Base-by-base conservation (phyloP, 2,797 vertebrate genomes). In the Erethizon dorsatum region DNA sequence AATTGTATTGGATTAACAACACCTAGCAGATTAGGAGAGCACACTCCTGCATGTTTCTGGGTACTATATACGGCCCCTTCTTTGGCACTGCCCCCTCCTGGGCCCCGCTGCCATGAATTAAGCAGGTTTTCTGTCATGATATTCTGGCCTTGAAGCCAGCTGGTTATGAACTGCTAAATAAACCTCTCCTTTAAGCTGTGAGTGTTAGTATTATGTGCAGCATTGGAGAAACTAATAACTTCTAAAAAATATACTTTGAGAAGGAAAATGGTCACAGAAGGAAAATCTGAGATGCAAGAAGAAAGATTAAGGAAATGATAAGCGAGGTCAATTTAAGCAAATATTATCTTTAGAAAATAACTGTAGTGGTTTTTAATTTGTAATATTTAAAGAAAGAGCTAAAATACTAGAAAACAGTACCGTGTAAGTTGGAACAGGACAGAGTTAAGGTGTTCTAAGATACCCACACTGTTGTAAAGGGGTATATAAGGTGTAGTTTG, bases 281-380 rank as follows among this genome's bases (percentile, higher is more conserved):
- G 65, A 80, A 83, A 45, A 5, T 91, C n/a, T 83, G 37, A 83
- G 31, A 59, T 90, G 17, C 31, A 73, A 77, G 33, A 93, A 95
- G 11, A 20, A 91, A 89, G 22, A 6, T 22, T 77, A 33, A 97
- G 56, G 75, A 95, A 88, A 5, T 59, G 24, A 47, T 18, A 84
- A 90, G 67, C 11, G n/a, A 82, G 47, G 24, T 52, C 80, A 93
- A 96, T 95, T 47, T 83, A 95, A 96, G 67, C 67, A 96, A 88
- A 94, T 6, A 45, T 8, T 73, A 67, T 67, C 77, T 78, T 90
- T 73, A 89, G 63, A 88, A 95, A 95, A 91, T 52, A 89, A 63
- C 82, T 94, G 47, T 63, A 80, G 73, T 91, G 12, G 24, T 17
- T 90, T 90, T 95, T 77, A 86, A 85, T 85, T 77, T 82, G 14